A percentile compares a stretch with the other conserved stretches of the same genome.
Evolutionary conservation across 2,797 vertebrate species (phyloP).

Genomic region (Rhinogobio ventralis): DNA sequence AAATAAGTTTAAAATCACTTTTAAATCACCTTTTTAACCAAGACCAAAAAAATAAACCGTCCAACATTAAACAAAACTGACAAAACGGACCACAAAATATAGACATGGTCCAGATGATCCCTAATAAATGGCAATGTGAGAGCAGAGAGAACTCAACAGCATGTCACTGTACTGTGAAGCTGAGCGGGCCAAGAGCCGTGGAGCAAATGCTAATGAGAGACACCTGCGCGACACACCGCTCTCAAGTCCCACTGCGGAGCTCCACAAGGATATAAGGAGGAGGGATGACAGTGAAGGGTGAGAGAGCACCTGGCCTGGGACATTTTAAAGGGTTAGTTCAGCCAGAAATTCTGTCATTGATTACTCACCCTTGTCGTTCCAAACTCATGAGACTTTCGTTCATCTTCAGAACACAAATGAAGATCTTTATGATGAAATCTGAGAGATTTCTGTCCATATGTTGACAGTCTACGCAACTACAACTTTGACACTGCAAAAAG

Average conservation of each 20-base stretch:
- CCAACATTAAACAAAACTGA: not conserved
- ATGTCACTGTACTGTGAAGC: not conserved
- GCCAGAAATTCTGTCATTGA: too few relatives aligned
- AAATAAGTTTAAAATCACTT: constrained; percentile 31
- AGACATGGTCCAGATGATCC: constrained; percentile 69
- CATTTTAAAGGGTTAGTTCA: not conserved
- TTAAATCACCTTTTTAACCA: constrained; percentile 14
- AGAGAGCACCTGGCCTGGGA: not conserved
- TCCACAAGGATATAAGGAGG: not conserved
- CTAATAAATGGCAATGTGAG: constrained; percentile 57
- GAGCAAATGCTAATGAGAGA: not conserved
- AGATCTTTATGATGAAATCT: too few relatives aligned
- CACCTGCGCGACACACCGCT: not conserved
- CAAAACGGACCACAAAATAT: constrained; percentile 48
- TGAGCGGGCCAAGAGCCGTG: not conserved
- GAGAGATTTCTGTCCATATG: too few relatives aligned
- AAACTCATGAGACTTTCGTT: too few relatives aligned
- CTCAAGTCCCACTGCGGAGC: not conserved
- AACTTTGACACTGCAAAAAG: too few relatives aligned
- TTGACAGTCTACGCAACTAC: too few relatives aligned
- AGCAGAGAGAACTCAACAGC: constrained; percentile 61
- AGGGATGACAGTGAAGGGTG: not conserved
- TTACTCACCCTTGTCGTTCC: too few relatives aligned
- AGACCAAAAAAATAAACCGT: not conserved
- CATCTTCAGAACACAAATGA: too few relatives aligned